Percentiles rank a stretch among this genome's conserved stretches.
Conservation (phyloP, 2,888 invertebrate genomes). For the Shargacucullia verbasci region DNA sequence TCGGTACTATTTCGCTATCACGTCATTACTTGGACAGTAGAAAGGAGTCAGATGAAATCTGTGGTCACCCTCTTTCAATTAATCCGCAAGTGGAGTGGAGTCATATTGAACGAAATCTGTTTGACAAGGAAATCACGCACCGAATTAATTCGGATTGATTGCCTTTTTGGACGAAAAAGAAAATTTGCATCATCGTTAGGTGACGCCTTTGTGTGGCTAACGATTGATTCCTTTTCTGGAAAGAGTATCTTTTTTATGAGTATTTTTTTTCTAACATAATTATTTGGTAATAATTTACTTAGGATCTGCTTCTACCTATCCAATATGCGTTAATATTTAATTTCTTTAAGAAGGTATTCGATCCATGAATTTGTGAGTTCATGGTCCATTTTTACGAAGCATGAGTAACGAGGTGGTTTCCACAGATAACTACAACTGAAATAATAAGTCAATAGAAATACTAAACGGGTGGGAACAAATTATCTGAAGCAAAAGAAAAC, state of each 20-base stretch:
- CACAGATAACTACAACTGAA: too few species aligned
- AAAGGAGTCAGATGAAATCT: slow-evolving; percentile 61
- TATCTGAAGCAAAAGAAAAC: too few species aligned
- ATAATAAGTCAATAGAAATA: too few species aligned
- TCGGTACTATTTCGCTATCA: slow-evolving; percentile 23
- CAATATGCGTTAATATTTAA: too few species aligned
- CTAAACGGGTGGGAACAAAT: too few species aligned
- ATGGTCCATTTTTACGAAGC: too few species aligned
- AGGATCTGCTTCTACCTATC: too few species aligned
- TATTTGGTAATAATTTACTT: too few species aligned
- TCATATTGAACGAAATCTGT: slow-evolving; percentile 67
- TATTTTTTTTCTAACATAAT: too few species aligned
- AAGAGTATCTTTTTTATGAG: not conserved
- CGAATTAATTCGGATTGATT: slow-evolving; percentile 65
- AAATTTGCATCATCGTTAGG: slow-evolving; percentile 23
- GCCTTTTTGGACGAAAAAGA: slow-evolving; percentile 50
- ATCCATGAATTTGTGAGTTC: too few species aligned
- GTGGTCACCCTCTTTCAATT: slow-evolving; percentile 75
- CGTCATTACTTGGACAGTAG: slow-evolving; percentile 28
- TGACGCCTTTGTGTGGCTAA: slow-evolving; percentile 1
- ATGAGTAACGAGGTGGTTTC: too few species aligned
- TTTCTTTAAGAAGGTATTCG: too few species aligned
- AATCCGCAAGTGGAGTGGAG: slow-evolving; percentile 68
- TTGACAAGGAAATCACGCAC: slow-evolving; percentile 66
- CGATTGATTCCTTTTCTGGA: slow-evolving; percentile 6